Evolutionary conservation across 1,140 invertebrate genomes (phyloP), one percentile per base, ranked within the genome.

Genomic region (Euura lappo): DNA sequence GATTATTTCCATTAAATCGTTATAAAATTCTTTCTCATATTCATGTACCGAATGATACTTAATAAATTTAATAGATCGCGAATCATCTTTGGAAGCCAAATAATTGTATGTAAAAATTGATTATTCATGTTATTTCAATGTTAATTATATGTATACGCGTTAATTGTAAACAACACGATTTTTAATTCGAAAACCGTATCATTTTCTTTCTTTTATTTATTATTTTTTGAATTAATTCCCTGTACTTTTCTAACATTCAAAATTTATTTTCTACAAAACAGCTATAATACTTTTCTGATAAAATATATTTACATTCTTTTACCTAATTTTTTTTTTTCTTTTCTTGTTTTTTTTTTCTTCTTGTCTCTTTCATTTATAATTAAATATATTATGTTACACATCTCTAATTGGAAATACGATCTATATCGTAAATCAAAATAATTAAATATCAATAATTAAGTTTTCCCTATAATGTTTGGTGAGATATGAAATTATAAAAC

Each of bases 331-430:
- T 45, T 45, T 44, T n/a, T 42, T 45, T 42, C n/a, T 7, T 70
- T 44, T 45, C 4, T 11, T 45, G 4, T 7, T 44, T 13, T 13
- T 44, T 11, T 44, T 28, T 28, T 28, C 1, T 8, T 8, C 2
- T 51, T 51, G 2, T 8, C 2, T n/a, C 7, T 2, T 51, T 51
- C 7, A 51, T 51, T 7, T 51, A 51, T 8, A 51, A 51, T 51
- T 7, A 51, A 51, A 51, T 51, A n/a, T 8, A n/a, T 51, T 8
- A 51, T 8, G 7, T 51, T 79, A 82, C 69, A 60, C 6, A 67
- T 28, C 2, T 44, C 6, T 13, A 67, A 8, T 67, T 7, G 13
- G 2, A 60, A 60, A 60, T 11, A 11, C 51, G 51, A 60, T 60
- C 51, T 60, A 60, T n/a, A 3, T n/a, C 13, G 13, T 60, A 60